A percentile compares a stretch with the other conserved stretches of the same genome.
phyloP scores from a whole-genome alignment of 2,113 vertebrate species.

The Micromys minutus region DNA sequence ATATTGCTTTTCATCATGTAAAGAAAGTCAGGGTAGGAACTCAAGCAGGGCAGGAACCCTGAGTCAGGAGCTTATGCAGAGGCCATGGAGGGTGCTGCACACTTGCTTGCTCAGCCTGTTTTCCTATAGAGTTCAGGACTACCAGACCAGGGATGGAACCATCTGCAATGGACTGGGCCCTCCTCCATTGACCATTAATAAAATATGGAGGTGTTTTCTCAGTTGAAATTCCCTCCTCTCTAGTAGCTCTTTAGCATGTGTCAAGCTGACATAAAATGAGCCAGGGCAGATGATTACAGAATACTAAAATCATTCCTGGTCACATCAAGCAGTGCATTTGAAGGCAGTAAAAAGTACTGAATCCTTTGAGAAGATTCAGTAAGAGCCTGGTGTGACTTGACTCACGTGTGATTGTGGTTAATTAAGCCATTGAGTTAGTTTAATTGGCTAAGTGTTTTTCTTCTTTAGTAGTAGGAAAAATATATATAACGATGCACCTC shows the following conservation, averaged over 20 bases:
- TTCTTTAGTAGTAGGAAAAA: constrained; percentile 38
- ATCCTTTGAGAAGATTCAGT: constrained; percentile 42
- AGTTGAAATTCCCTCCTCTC: neutral
- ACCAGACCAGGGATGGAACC: neutral
- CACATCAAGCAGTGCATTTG: neutral
- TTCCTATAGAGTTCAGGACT: neutral
- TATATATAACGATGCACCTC: constrained; percentile 19
- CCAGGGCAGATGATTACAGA: neutral
- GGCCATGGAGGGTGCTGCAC: neutral
- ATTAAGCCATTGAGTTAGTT: constrained; percentile 59
- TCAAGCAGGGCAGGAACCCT: neutral
- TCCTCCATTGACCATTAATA: neutral
- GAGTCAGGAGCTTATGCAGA: neutral
- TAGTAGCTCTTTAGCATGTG: neutral
- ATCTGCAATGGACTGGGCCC: neutral
- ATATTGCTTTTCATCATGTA: neutral
- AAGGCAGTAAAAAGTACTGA: neutral
- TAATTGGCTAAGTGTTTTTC: constrained; percentile 60
- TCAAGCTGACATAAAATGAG: neutral
- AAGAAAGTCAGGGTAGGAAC: neutral
- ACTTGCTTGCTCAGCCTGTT: neutral
- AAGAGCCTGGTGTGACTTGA: neutral
- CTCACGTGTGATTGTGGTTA: constrained; percentile 5
- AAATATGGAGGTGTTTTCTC: neutral
- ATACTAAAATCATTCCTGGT: neutral